Evolutionary conservation across 2,888 invertebrate species (phyloP).

Genomic region (Ophion ventricosus): DNA sequence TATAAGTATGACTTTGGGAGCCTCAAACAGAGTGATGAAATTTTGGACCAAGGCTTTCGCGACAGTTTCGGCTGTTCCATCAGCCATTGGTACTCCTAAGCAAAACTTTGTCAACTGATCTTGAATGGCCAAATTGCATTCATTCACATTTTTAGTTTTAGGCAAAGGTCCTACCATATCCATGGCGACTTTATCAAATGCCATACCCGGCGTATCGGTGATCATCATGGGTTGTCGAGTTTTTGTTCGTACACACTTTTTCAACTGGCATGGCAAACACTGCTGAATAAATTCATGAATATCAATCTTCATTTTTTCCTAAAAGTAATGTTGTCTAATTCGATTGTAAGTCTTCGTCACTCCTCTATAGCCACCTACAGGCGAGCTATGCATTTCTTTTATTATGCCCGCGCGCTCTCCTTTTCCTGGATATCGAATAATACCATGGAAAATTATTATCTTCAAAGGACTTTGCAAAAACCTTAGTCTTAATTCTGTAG

Average conservation of each 20-base stretch:
- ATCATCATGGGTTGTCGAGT: constrained; percentile 24
- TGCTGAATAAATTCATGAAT: constrained; percentile 18
- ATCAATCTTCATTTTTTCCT: too few relatives aligned
- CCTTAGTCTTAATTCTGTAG: constrained; percentile 1
- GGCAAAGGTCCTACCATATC: too few relatives aligned
- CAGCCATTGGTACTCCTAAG: too few relatives aligned
- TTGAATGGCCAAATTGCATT: too few relatives aligned
- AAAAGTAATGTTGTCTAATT: constrained; percentile 27
- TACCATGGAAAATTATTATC: constrained; percentile 29
- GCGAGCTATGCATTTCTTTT: constrained; percentile 27
- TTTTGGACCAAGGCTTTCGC: constrained; percentile 24
- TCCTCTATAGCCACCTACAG: constrained; percentile 42
- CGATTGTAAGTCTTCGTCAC: constrained; percentile 48
- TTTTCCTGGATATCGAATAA: constrained; percentile 11
- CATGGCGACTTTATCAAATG: too few relatives aligned
- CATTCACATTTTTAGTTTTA: too few relatives aligned
- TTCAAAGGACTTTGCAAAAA: constrained; percentile 19
- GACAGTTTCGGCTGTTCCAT: too few relatives aligned
- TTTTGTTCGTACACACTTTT: constrained; percentile 35
- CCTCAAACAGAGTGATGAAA: constrained; percentile 42
- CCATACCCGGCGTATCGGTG: too few relatives aligned
- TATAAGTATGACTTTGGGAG: constrained; percentile 1
- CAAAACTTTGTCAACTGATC: too few relatives aligned
- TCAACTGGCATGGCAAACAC: constrained; percentile 36
- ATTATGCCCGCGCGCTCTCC: background rate